Percentiles rank a stretch among this genome's conserved stretches.
phyloP scores from a whole-genome alignment of 2,888 invertebrate genomes.

The Macropis europaea region DNA sequence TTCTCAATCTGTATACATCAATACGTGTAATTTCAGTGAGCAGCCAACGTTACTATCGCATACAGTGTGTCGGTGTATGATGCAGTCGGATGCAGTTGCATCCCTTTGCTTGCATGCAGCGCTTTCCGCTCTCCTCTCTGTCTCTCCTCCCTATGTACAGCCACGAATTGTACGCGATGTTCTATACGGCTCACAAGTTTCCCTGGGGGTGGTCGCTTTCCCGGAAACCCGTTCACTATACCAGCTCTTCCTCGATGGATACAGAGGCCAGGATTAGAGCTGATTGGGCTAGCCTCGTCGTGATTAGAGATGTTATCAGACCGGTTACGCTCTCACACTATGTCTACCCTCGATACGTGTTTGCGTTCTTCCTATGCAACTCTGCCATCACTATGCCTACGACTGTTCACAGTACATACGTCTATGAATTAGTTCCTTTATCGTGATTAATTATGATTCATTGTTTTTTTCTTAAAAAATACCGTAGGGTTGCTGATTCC shows the following conservation, averaged over 20 bases:
- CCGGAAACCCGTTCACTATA: slow-evolving; percentile 69
- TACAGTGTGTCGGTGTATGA: slow-evolving; percentile 62
- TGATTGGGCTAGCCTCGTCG: slow-evolving; percentile 79
- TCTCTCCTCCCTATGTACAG: no score
- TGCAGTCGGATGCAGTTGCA: slow-evolving; percentile 58
- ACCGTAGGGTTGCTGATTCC: no score
- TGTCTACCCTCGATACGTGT: slow-evolving; percentile 63
- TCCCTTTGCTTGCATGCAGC: slow-evolving; percentile 38
- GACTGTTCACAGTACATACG: no score
- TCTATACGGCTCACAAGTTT: slow-evolving; percentile 67
- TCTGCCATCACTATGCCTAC: no score
- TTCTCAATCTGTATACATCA: slow-evolving; percentile 70
- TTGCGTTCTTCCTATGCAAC: slow-evolving; percentile 61
- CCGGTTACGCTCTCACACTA: slow-evolving; percentile 65
- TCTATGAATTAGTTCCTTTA: no score
- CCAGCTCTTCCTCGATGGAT: slow-evolving; percentile 66
- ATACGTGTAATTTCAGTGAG: slow-evolving; percentile 77
- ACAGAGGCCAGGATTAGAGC: slow-evolving; percentile 77
- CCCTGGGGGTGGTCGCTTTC: slow-evolving; percentile 64
- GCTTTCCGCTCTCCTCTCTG: background rate
- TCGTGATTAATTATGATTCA: no score
- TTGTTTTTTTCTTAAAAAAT: no score
- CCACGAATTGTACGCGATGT: slow-evolving; percentile 65
- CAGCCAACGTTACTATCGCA: slow-evolving; percentile 66
- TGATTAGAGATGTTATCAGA: slow-evolving; percentile 80